Percentiles rank a stretch among this genome's conserved stretches.
Conservation (phyloP, 2,113 vertebrate species). For the Cavia porcellus region DNA sequence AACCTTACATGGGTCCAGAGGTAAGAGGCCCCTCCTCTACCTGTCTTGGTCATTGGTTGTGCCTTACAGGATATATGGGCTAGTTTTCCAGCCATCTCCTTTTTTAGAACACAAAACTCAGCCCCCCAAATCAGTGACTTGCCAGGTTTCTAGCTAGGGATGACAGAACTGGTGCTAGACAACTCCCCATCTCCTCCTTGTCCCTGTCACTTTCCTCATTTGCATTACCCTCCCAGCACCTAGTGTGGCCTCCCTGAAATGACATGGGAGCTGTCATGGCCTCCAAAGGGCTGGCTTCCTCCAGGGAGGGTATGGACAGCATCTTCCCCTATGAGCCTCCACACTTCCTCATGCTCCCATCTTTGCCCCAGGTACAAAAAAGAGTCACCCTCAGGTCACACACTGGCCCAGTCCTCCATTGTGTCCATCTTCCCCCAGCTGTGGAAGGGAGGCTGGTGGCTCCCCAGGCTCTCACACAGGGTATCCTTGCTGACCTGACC, state of each 20-base stretch:
- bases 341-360: background rate
- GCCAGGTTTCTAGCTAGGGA: background rate
- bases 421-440: background rate
- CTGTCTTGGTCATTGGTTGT: background rate
- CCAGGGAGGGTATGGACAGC: background rate
- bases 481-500: background rate
- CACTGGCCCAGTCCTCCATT: background rate
- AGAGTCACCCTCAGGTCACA: background rate
- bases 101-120: background rate
- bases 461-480: fast-evolving
- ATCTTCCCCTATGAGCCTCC: background rate
- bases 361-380: background rate
- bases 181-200: background rate
- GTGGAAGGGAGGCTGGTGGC: background rate
- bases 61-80: background rate
- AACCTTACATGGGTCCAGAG: conserved; percentile 94
- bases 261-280: background rate
- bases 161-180: background rate
- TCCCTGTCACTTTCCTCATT: background rate
- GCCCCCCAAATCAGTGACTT: background rate
- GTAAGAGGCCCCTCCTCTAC: conserved; percentile 73
- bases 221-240: background rate
- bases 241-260: background rate
- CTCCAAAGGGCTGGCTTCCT: background rate
- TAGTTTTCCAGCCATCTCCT: background rate